Conservation (phyloP, 64 coral and sea anemone species). For the Actinia tenebrosa region DNA sequence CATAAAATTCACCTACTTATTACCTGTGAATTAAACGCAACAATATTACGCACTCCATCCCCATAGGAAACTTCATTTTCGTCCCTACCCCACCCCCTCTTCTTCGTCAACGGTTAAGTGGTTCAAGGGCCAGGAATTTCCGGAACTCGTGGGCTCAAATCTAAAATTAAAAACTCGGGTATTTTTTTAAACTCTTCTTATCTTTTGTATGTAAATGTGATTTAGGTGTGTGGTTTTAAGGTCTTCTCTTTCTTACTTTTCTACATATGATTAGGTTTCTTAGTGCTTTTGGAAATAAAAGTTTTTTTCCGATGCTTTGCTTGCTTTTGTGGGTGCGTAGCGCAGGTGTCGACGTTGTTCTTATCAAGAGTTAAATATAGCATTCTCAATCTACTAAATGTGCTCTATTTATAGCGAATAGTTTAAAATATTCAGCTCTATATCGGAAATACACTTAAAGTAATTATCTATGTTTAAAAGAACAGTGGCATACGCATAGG, state of each 20-base stretch:
- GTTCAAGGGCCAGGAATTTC: too few relatives aligned
- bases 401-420: background rate
- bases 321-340: background rate
- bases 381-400: background rate
- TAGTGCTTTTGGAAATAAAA: background rate
- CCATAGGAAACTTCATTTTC: too few relatives aligned
- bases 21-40: too few relatives aligned
- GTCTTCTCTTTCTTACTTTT: background rate
- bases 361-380: background rate
- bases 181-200: too few relatives aligned
- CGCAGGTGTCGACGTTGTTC: background rate
- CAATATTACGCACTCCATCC: too few relatives aligned
- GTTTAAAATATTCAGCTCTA: background rate
- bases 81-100: too few relatives aligned
- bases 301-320: background rate
- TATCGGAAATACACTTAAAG: background rate
- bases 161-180: too few relatives aligned
- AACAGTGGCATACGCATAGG: background rate
- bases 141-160: too few relatives aligned
- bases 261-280: background rate
- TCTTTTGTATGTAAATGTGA: too few relatives aligned
- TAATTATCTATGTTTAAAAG: background rate
- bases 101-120: too few relatives aligned
- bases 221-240: too few relatives aligned
- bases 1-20: too few relatives aligned